Evolutionary conservation across 1,140 invertebrate genomes (phyloP).

Genomic region (Homalodisca vitripennis): DNA sequence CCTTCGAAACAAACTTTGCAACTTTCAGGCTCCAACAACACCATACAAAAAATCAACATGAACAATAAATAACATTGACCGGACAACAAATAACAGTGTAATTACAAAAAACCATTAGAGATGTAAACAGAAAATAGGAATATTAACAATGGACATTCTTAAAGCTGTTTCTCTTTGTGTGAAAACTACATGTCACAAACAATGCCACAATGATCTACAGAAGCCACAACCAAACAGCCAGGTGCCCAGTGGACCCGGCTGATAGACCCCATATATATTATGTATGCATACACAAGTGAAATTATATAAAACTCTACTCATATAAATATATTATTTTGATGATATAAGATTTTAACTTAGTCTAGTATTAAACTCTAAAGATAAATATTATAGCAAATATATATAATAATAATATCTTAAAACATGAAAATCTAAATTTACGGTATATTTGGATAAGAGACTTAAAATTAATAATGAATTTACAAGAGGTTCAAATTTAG

Average conservation of each 20-base stretch:
- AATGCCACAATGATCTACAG: background rate
- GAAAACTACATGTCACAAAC: background rate
- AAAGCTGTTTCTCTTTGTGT: slow-evolving; percentile 9
- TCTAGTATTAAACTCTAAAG: slow-evolving; percentile 8
- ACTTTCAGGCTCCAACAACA: background rate
- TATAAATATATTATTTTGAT: slow-evolving; percentile 18
- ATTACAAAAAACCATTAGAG: background rate
- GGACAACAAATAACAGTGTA: background rate
- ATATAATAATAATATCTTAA: slow-evolving; percentile 16
- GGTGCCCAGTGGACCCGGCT: background rate
- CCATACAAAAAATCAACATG: slow-evolving; percentile 10
- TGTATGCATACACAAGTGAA: slow-evolving; percentile 10
- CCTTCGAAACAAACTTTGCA: background rate
- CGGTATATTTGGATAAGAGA: slow-evolving; percentile 14
- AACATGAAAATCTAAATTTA: slow-evolving; percentile 7
- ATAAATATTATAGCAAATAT: slow-evolving; percentile 18
- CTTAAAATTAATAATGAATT: background rate
- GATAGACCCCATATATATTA: slow-evolving; percentile 10
- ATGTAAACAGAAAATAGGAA: no score
- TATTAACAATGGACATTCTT: background rate
- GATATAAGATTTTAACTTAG: slow-evolving; percentile 9
- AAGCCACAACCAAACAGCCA: slow-evolving; percentile 12
- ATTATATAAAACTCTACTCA: slow-evolving; percentile 15
- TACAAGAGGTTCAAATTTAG: background rate
- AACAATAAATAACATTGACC: background rate